Evolutionary conservation across 2,113 vertebrate species (phyloP).

Genomic region (Pachypanchax playfairii): DNA sequence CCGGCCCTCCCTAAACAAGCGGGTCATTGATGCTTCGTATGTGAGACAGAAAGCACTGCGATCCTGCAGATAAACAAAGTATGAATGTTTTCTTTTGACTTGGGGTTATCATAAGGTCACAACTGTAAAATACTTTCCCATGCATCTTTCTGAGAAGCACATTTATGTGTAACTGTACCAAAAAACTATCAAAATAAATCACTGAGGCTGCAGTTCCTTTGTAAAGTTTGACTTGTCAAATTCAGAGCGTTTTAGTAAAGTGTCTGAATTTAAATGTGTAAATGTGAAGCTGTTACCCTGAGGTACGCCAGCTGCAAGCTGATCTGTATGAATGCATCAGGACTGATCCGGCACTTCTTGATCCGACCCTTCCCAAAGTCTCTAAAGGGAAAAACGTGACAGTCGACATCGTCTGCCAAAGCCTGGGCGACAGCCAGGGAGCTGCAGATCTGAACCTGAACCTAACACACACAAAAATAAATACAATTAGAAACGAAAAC

Average conservation of each 20-base stretch:
- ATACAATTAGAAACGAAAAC: background rate
- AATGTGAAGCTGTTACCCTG: conserved; percentile 48
- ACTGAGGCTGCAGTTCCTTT: no score
- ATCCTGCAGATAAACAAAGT: conserved; percentile 69
- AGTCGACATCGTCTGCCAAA: conserved; percentile 90
- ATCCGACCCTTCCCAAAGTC: conserved; percentile 90
- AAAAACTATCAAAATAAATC: no score
- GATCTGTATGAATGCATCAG: conserved; percentile 92
- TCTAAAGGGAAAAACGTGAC: conserved; percentile 86
- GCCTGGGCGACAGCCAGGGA: conserved; percentile 83
- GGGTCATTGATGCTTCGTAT: conserved; percentile 88
- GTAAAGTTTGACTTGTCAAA: no score
- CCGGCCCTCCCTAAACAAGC: conserved; percentile 86
- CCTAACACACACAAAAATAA: conserved; percentile 52
- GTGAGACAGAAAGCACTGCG: conserved; percentile 85
- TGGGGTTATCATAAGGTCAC: no score
- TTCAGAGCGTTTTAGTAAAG: no score
- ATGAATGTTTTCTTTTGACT: no score
- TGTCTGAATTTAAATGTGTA: no score
- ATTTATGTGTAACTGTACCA: no score
- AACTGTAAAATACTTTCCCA: no score
- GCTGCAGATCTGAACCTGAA: conserved; percentile 63
- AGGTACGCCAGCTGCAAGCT: conserved; percentile 92
- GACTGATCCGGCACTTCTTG: conserved; percentile 90
- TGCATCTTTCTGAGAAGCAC: no score